Conservation (phyloP, 2,888 invertebrate genomes). For the Orchesellides sinensis region DNA sequence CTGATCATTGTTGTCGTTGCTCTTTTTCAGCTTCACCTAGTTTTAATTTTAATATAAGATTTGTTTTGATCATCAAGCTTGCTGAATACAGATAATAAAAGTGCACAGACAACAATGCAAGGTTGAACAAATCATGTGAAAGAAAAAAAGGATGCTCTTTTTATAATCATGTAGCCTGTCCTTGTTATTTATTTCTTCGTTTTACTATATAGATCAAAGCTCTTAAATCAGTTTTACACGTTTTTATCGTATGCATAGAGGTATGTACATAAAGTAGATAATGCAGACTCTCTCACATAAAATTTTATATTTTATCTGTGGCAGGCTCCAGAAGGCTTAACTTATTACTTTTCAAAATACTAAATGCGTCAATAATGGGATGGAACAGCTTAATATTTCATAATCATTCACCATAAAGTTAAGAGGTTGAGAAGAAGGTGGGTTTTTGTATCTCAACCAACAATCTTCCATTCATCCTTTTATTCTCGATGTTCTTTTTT, state of each 20-base stretch:
- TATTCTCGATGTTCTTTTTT: conserved; percentile 15
- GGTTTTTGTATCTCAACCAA: conserved; percentile 24
- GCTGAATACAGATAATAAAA: neutral
- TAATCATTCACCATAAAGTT: conserved; percentile 60
- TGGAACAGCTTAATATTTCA: conserved; percentile 67
- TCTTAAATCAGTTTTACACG: conserved; percentile 55
- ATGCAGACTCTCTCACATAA: conserved; percentile 22
- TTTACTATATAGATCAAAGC: conserved; percentile 14
- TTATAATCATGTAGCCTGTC: neutral
- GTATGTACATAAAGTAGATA: conserved; percentile 4
- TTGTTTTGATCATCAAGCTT: conserved; percentile 56
- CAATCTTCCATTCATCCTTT: conserved; percentile 44
- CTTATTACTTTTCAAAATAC: conserved; percentile 29
- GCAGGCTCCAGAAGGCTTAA: conserved; percentile 37
- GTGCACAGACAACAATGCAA: neutral
- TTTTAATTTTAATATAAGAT: conserved; percentile 60
- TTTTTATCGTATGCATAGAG: conserved; percentile 15
- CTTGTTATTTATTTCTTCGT: conserved; percentile 38
- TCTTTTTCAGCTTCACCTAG: conserved; percentile 57
- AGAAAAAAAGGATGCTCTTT: neutral
- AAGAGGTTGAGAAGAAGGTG: neutral
- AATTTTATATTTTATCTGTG: neutral
- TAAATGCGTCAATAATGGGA: conserved; percentile 69
- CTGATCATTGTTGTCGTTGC: conserved; percentile 22
- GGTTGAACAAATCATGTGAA: conserved; percentile 1